Evolutionary conservation across 2,888 invertebrate species (phyloP).

Genomic region (Strigamia crassipes): DNA sequence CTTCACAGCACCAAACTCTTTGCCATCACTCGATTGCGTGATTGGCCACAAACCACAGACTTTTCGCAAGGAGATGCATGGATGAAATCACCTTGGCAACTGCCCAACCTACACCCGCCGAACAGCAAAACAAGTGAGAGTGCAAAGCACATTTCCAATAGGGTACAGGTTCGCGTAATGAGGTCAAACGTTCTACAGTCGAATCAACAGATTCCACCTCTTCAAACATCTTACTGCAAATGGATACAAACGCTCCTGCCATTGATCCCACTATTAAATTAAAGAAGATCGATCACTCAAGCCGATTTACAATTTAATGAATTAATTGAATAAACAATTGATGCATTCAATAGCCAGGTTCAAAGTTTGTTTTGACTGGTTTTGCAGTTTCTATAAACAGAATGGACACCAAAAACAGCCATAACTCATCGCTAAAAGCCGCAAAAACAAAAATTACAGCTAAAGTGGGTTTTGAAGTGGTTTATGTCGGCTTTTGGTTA

Average conservation of each 20-base stretch:
- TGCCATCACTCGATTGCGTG: conserved; percentile 2
- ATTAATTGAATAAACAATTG: too few relatives aligned
- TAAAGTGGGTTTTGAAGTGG: too few relatives aligned
- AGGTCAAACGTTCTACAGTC: not conserved
- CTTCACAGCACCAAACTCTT: not conserved
- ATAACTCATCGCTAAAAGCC: too few relatives aligned
- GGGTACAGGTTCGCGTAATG: not conserved
- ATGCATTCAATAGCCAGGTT: too few relatives aligned
- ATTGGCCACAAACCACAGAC: conserved; percentile 10
- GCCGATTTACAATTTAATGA: too few relatives aligned
- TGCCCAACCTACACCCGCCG: not conserved
- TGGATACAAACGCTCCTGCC: not conserved
- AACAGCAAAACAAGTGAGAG: conserved; percentile 6
- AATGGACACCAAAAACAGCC: too few relatives aligned
- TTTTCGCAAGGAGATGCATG: not conserved
- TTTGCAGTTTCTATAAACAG: too few relatives aligned
- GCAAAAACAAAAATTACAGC: too few relatives aligned
- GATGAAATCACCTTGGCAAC: not conserved
- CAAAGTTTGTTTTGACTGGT: too few relatives aligned
- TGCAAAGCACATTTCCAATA: conserved; percentile 10
- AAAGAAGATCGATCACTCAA: too few relatives aligned
- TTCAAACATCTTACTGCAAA: not conserved
- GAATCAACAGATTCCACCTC: not conserved
- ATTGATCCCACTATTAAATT: not conserved
- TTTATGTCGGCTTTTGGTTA: too few relatives aligned